Percentiles rank a stretch among this genome's conserved stretches.
Evolutionary conservation across 2,113 vertebrate species (phyloP).

Genomic region (Gila orcuttii): DNA sequence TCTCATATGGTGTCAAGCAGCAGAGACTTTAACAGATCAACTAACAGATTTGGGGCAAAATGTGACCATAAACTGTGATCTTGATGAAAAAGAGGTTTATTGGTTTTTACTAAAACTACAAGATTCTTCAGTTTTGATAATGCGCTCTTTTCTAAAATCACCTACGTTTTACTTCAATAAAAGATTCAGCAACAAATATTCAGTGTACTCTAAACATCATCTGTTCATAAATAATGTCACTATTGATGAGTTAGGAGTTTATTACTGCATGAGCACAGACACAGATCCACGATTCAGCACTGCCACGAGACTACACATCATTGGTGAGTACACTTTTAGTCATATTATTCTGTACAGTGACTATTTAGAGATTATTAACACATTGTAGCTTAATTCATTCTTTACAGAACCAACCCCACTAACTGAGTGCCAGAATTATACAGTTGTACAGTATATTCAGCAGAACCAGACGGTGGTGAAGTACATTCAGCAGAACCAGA

Average conservation of each 20-base stretch:
- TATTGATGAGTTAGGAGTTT: not conserved
- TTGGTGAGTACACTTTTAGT: not conserved
- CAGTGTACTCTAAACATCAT: not conserved
- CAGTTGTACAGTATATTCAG: not conserved
- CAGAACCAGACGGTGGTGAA: not conserved
- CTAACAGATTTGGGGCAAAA: not conserved
- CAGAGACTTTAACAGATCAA: not conserved
- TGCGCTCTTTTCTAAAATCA: not conserved
- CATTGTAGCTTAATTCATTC: not conserved
- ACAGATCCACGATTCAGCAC: not conserved
- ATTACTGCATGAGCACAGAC: not conserved
- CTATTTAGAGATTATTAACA: not conserved
- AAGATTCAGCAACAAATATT: not conserved
- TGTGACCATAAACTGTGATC: slow-evolving; percentile 15
- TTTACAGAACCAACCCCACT: not conserved
- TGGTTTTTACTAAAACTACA: not conserved
- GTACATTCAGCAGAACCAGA: not conserved
- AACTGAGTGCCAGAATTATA: not conserved
- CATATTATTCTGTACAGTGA: not conserved
- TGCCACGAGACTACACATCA: not conserved
- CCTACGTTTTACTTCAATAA: not conserved
- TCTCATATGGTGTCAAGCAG: not conserved
- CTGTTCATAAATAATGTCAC: slow-evolving; percentile 9
- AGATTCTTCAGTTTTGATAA: not conserved
- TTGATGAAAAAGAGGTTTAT: not conserved